Evolutionary conservation across 64 coral and sea anemone genomes (phyloP).

Genomic region (Stylophora pistillata): DNA sequence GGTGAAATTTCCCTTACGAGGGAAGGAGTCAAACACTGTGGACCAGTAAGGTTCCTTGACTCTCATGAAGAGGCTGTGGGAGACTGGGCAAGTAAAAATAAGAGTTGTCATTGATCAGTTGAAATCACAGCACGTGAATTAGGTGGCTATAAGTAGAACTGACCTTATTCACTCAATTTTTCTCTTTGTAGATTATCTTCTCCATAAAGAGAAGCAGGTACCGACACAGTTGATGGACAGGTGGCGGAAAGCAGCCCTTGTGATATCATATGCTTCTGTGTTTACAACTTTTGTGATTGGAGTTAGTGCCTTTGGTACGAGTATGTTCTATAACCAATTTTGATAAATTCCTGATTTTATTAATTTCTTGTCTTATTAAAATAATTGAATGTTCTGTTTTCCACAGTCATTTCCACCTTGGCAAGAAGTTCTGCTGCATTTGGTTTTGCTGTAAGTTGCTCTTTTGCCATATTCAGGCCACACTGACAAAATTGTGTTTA

Average conservation of each 20-base stretch:
- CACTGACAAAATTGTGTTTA: not conserved
- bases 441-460: slow-evolving; percentile 90
- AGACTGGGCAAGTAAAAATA: too few relatives aligned
- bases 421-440: slow-evolving; percentile 85
- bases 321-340: not conserved
- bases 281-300: slow-evolving; percentile 74
- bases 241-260: slow-evolving; percentile 84
- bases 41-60: too few relatives aligned
- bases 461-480: not conserved
- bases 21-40: too few relatives aligned
- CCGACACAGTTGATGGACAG: slow-evolving; percentile 60
- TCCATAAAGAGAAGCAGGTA: slow-evolving; percentile 77
- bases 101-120: too few relatives aligned
- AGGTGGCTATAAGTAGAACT: not conserved
- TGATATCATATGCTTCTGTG: slow-evolving; percentile 69
- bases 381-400: not conserved
- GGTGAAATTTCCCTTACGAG: too few relatives aligned
- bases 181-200: slow-evolving; percentile 60
- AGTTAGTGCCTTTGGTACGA: slow-evolving; percentile 78
- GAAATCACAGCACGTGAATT: not conserved
- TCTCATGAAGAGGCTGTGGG: too few relatives aligned
- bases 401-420: slow-evolving; percentile 72
- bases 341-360: not conserved
- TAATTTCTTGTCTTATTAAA: not conserved
- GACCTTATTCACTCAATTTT: not conserved